A percentile compares a stretch with the other conserved stretches of the same genome.
Evolutionary conservation across 1,140 invertebrate species (phyloP).

Genomic region (Drosophila fuyamai): DNA sequence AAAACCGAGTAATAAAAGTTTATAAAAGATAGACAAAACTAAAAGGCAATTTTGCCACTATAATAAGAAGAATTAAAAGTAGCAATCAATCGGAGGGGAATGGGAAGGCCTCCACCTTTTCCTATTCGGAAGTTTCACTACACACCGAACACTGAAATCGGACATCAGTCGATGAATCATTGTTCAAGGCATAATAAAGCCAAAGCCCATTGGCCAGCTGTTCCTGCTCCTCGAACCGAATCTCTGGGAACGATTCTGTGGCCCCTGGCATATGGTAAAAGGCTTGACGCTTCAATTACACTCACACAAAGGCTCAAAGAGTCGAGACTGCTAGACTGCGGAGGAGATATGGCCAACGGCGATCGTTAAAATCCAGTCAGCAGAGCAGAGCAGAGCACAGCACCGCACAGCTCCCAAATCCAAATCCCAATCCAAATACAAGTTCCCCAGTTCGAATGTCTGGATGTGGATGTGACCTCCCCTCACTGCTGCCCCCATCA

Average conservation of each 20-base stretch:
- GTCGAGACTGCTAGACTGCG: not conserved
- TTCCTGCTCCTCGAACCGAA: slow-evolving; percentile 7
- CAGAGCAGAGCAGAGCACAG: slow-evolving; percentile 27
- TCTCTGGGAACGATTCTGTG: slow-evolving; percentile 9
- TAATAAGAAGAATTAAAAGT: not conserved
- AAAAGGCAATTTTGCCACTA: not conserved
- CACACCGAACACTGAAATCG: not conserved
- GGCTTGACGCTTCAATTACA: slow-evolving; percentile 69
- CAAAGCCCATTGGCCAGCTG: not conserved
- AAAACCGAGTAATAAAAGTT: no score
- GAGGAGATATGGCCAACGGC: slow-evolving; percentile 38
- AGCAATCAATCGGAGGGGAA: not conserved
- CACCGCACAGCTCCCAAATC: slow-evolving; percentile 5
- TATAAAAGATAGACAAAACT: no score
- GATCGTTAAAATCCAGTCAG: slow-evolving; percentile 61
- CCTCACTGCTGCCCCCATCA: slow-evolving; percentile 17
- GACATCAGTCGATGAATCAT: slow-evolving; percentile 16
- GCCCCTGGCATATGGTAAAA: slow-evolving; percentile 46
- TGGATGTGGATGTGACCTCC: slow-evolving; percentile 6
- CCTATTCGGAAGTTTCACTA: not conserved
- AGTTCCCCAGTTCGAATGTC: slow-evolving; percentile 19
- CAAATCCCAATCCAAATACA: slow-evolving; percentile 13
- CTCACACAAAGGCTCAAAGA: slow-evolving; percentile 24
- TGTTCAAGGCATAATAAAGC: slow-evolving; percentile 3
- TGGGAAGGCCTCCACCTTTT: not conserved